These are phyloP conservation scores for Polypedilum vanderplanki DNA, from an alignment of 1,140 invertebrate genomes.

Conservation along the genomic window DNA sequence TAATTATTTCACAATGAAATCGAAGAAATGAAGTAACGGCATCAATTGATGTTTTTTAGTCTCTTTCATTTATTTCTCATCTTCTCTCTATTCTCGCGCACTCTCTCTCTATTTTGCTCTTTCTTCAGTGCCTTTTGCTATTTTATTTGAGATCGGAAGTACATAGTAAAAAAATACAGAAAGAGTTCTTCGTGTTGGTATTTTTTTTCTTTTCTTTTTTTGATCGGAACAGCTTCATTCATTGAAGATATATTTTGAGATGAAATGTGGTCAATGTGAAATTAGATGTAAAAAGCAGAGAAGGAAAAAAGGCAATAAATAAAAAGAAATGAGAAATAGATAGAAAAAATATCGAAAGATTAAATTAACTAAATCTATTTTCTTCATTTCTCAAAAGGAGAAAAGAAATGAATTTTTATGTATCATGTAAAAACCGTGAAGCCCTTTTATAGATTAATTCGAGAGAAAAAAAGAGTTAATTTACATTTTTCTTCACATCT, in stretches of 20 bases:
- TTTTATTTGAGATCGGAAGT: slow-evolving; percentile 13
- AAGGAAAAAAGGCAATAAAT: no score
- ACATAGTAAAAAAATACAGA: background rate
- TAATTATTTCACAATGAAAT: slow-evolving; percentile 7
- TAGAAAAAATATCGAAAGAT: background rate
- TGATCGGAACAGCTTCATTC: slow-evolving; percentile 8
- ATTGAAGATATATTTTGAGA: background rate
- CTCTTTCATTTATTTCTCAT: background rate
- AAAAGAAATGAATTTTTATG: background rate
- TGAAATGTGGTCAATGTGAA: slow-evolving; percentile 12
- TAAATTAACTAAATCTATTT: slow-evolving; percentile 1
- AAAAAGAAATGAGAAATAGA: background rate
- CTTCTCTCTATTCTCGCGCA: background rate
- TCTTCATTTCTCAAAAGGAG: background rate
- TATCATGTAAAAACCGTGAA: background rate
- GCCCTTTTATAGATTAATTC: background rate
- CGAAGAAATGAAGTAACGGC: slow-evolving; percentile 7
- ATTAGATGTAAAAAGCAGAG: background rate
- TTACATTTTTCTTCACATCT: background rate
- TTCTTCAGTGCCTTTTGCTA: background rate
- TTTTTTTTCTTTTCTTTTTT: background rate
- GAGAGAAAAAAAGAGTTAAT: background rate
- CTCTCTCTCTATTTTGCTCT: no score
- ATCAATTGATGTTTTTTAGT: background rate
- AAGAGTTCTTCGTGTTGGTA: slow-evolving; percentile 1